These are phyloP conservation scores for Drosophila gunungcola DNA, from an alignment of 1,140 invertebrate species.

Conservation along the genomic window DNA sequence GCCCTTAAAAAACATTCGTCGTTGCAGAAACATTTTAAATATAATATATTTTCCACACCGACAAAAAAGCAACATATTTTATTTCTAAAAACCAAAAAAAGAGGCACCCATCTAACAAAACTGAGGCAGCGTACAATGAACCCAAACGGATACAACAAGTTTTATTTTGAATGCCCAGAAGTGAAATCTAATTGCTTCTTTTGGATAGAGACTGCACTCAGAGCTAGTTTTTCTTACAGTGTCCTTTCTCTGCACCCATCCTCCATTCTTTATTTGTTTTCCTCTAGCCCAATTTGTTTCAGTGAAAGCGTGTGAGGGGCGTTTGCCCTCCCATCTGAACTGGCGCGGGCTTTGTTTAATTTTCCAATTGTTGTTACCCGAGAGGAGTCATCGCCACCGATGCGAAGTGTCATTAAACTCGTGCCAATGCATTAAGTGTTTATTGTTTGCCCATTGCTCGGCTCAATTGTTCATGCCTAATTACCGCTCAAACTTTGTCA, in stretches of 20 bases:
- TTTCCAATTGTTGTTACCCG: slow-evolving; percentile 41
- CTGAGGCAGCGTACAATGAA: too few species aligned
- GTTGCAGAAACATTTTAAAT: too few species aligned
- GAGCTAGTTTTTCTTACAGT: slow-evolving; percentile 2
- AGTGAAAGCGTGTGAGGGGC: neutral
- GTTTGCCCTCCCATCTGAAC: slow-evolving; percentile 5
- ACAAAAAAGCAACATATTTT: too few species aligned
- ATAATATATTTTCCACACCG: too few species aligned
- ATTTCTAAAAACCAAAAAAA: too few species aligned
- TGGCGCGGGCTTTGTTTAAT: slow-evolving; percentile 50
- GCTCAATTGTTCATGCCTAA: slow-evolving; percentile 52
- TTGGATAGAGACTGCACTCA: too few species aligned
- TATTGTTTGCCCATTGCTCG: slow-evolving; percentile 45
- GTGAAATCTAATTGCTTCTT: too few species aligned
- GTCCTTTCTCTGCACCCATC: neutral
- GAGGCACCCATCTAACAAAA: too few species aligned
- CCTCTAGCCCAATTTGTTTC: slow-evolving; percentile 40
- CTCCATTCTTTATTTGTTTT: slow-evolving; percentile 24
- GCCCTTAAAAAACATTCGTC: too few species aligned
- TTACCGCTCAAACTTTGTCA: slow-evolving; percentile 44
- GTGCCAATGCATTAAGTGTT: slow-evolving; percentile 56
- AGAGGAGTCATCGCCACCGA: slow-evolving; percentile 47
- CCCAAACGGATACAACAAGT: too few species aligned
- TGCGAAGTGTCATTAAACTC: slow-evolving; percentile 54
- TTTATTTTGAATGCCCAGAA: too few species aligned